These are phyloP conservation scores for Papilio dardanus DNA, from an alignment of 1,140 invertebrate species.

Conservation along the genomic window DNA sequence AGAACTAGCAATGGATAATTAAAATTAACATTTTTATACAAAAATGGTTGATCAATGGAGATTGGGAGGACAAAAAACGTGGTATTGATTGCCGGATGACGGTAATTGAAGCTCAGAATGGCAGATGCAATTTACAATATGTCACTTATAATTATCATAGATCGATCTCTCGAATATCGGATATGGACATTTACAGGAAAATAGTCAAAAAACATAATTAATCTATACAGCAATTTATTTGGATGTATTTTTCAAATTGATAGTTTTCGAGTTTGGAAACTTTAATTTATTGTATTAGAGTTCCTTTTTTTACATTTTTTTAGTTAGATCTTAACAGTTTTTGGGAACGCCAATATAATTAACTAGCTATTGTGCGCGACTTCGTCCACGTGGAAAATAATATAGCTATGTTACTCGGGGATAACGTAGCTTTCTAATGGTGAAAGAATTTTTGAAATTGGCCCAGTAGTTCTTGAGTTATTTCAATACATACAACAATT, in stretches of 20 bases:
- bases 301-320: too few species aligned
- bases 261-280: too few species aligned
- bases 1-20: background rate
- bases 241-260: background rate
- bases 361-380: too few species aligned
- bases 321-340: too few species aligned
- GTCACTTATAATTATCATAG: constrained; percentile 15
- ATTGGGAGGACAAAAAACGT: constrained; percentile 2
- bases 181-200: background rate
- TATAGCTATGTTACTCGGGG: too few species aligned
- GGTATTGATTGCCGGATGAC: background rate
- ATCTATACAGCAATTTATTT: background rate
- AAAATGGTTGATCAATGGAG: constrained; percentile 22
- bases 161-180: background rate
- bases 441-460: too few species aligned
- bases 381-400: too few species aligned
- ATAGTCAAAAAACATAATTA: background rate
- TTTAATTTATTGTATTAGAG: too few species aligned
- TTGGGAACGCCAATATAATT: too few species aligned
- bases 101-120: constrained; percentile 22
- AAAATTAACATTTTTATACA: background rate
- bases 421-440: too few species aligned
- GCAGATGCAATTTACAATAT: constrained; percentile 26
- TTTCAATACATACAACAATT: too few species aligned
- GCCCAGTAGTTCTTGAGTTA: too few species aligned